Base-by-base conservation (phyloP, 1,140 invertebrate species). In the Psilanteris sp. region DNA sequence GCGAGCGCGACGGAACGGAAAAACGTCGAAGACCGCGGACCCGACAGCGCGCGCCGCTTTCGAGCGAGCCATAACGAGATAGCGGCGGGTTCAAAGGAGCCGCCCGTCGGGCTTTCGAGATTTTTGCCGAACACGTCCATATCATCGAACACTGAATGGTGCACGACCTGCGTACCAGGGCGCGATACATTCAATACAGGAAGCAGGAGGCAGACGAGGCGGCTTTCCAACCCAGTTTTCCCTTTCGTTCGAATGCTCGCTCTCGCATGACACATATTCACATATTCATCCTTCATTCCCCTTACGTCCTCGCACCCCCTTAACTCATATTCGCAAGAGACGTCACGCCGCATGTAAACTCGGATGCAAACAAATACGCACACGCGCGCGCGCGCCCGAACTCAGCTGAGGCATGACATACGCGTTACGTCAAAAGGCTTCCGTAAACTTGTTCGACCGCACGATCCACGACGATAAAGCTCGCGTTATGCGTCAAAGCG, bases 181-280 rank as follows among this genome's bases (percentile, higher is more conserved):
- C 68, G 78, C 73, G 73, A 77, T 81, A 79, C 52, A 79, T 82
- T 70, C 78, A 77, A 74, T 59, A 50, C 43, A 57, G 62, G 70
- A 72, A 74, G 73, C 39, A 70, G 54, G 72, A 70, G 70, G 72
- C 54, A 46, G 48, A 55, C 57, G 66, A 50, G 70, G 72, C 48
- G 68, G 77, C 78, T 77, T 82, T 79, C 77, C 83, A 83, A 79
- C 82, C 80, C 68, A 80, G 79, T 81, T 86, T 86, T 86, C 84
- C 79, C 84, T 85, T 86, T 85, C 84, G 75, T 83, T 86, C 77
- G 62, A 54, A 75, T 78, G 77, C 70, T 76, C 75, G 67, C 72
- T 73, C 71, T 79, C 72, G 72, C 77, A 76, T 83, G 78, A 79
- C 82, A 84, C 79, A 84, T 85, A 85, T 84, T 85, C 83, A 79